A percentile compares a stretch with the other conserved stretches of the same genome.
Evolutionary conservation across 2,113 vertebrate species (phyloP).

Genomic region (Callospermophilus lateralis): DNA sequence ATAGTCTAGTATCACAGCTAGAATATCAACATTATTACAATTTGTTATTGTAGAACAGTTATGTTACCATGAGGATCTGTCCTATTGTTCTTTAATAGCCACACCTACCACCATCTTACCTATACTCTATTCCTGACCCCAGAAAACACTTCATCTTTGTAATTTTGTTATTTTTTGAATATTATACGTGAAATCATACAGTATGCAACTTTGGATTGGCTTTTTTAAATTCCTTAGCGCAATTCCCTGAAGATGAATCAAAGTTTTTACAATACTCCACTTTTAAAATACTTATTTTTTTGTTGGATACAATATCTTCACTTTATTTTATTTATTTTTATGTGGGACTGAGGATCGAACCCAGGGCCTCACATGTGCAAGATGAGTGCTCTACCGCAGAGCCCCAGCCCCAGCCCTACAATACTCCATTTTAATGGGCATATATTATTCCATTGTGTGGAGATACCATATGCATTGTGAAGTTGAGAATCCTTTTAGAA

Average conservation of each 20-base stretch:
- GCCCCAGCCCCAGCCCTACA: too few species aligned
- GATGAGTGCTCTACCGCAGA: too few species aligned
- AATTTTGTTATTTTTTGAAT: constrained; percentile 1
- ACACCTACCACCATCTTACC: not conserved
- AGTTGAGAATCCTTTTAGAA: constrained; percentile 54
- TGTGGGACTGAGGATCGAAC: too few species aligned
- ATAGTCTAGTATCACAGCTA: not conserved
- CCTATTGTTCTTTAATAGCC: not conserved
- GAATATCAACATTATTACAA: not conserved
- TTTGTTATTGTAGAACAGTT: not conserved
- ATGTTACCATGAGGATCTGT: not conserved
- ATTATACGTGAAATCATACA: not conserved
- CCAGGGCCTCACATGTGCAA: too few species aligned
- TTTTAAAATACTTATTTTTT: too few species aligned
- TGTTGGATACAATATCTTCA: too few species aligned
- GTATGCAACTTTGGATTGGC: not conserved
- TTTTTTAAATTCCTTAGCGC: not conserved
- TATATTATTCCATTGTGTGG: not conserved
- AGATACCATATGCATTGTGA: not conserved
- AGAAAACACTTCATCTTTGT: not conserved
- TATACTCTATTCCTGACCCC: not conserved
- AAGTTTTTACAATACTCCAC: not conserved
- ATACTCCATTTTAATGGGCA: not conserved
- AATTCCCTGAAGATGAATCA: constrained; percentile 18
- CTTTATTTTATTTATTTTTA: too few species aligned